Conservation (phyloP, 2,888 invertebrate genomes). For the Holacanthella duospinosa region DNA sequence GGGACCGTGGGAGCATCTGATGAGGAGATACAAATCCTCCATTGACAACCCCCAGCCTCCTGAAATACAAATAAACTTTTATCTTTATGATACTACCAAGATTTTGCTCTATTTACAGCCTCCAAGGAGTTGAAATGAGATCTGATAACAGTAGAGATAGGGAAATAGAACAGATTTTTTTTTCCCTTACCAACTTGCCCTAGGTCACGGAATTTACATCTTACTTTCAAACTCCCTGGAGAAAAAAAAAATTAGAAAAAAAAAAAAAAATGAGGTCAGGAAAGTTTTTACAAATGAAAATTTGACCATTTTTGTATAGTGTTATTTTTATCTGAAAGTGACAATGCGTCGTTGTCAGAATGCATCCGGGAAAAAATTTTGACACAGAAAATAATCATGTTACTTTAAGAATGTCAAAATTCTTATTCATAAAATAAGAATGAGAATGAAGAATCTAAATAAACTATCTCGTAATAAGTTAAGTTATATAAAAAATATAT, state of each 20-base stretch:
- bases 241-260: neutral
- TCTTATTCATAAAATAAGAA: too few relatives aligned
- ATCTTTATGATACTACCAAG: neutral
- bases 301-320: too few relatives aligned
- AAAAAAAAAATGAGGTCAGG: neutral
- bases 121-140: neutral
- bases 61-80: conserved; percentile 6
- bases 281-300: neutral
- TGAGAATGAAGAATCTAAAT: too few relatives aligned
- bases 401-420: too few relatives aligned
- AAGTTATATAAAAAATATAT: neutral
- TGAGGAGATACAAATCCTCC: neutral
- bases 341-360: too few relatives aligned
- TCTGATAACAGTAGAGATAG: neutral
- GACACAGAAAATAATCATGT: too few relatives aligned
- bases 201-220: neutral
- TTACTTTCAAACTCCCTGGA: neutral
- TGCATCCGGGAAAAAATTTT: too few relatives aligned
- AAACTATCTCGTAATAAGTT: too few relatives aligned
- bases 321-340: too few relatives aligned
- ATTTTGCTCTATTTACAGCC: neutral
- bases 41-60: conserved; percentile 1
- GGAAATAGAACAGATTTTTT: neutral
- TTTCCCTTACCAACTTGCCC: neutral
- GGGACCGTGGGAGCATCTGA: too few relatives aligned